Conservation (phyloP, 2,113 vertebrate genomes). For the Prolemur simus region DNA sequence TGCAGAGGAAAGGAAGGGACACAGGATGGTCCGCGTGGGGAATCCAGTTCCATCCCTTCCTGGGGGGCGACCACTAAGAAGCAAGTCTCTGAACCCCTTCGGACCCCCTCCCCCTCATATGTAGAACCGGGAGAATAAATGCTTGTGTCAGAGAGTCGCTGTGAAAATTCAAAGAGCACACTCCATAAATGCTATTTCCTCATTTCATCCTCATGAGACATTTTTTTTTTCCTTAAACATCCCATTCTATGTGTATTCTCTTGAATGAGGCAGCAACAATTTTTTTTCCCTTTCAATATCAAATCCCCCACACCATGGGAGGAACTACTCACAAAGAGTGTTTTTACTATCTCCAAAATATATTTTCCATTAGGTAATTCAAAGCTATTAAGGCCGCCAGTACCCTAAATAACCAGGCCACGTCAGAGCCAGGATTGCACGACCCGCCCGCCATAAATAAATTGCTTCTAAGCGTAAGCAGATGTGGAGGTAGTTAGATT, state of each 20-base stretch:
- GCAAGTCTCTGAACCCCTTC: not conserved
- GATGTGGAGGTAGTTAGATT: conserved; percentile 44
- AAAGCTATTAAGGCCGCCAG: conserved; percentile 50
- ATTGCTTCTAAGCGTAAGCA: conserved; percentile 55
- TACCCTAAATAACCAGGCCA: conserved; percentile 19
- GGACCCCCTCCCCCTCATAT: not conserved
- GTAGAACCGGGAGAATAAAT: not conserved
- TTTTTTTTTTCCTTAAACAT: not conserved
- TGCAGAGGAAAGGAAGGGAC: accelerated
- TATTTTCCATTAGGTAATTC: conserved; percentile 66
- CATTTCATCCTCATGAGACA: not conserved
- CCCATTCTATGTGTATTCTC: not conserved
- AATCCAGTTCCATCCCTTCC: not conserved
- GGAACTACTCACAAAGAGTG: not conserved
- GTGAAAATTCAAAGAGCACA: not conserved
- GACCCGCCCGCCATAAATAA: conserved; percentile 10
- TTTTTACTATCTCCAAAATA: conserved; percentile 60
- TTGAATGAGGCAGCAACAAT: not conserved
- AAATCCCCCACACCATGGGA: not conserved
- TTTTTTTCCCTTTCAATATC: not conserved
- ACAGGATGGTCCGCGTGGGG: accelerated
- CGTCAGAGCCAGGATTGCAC: not conserved
- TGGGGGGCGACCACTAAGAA: accelerated
- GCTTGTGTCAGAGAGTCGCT: not conserved
- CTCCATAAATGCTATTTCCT: conserved; percentile 6